Base-by-base conservation (phyloP, 1,140 invertebrate genomes). In the Caerostris extrusa region DNA sequence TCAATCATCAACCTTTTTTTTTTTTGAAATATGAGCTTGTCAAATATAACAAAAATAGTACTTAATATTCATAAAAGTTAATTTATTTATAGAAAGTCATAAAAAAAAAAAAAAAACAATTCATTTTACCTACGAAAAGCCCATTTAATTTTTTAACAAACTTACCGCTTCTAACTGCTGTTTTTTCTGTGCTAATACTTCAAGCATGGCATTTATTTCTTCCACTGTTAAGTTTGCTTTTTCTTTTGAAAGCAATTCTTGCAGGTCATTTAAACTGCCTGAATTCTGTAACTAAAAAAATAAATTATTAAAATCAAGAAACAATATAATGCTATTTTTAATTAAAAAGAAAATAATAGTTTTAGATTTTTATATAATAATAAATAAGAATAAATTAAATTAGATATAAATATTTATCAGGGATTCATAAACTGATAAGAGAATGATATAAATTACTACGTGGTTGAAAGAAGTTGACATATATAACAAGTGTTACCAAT, bases 191-290 rank as follows among this genome's bases (percentile, higher is more conserved):
- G 97, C 97, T 82, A 99, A 96, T 55, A 98, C 97, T 95, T 98
- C 97, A 50, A 99, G 96, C 97, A 99, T 97, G 3, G 97, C 97
- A 95, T 98, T 98, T 0, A 99, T 97, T 95, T 98, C 98, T 2
- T 97, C 97, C 17, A 98, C 96, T 82, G 97, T 97, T 90, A 98
- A 96, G 64, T 95, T 95, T 67, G 96, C 95, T 6, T 94, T 91
- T 94, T 96, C 95, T 93, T 95, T 83, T 12, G 94, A 91, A 56
- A 96, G 93, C 61, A 95, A 95, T 83, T 95, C 94, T 77, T 95
- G 94, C 56, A 96, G 90, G 83, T 96, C 95, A 88, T 93, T 95
- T 56, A 95, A 58, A 57, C 87, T 94, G 34, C 94, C 93, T 7
- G 88, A 81, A 82, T 95, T 95, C 82, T 95, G 89, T 83, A 90